Evolutionary conservation across 2,797 vertebrate species (phyloP), one percentile per base, ranked within the genome.

Genomic region (Malurus splendens): DNA sequence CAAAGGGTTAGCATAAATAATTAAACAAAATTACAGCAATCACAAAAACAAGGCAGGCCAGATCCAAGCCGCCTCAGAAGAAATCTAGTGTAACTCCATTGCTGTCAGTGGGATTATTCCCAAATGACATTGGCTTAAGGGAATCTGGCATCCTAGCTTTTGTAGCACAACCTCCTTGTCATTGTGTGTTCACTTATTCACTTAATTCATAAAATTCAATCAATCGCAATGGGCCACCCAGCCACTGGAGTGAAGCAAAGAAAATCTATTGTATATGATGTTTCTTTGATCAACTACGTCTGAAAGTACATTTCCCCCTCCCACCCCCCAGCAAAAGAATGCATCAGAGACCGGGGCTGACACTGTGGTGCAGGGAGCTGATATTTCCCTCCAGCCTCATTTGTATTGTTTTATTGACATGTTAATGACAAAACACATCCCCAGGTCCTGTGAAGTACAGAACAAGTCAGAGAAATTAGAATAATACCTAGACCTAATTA

Each of bases 1-100:
- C 90, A 93, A 96, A 93, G 79, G 82, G 90, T 96, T 95, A 96
- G 92, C 92, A 94, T 96, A 97, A 97, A 96, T 96, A 96, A 93
- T 93, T 92, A 86, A 94, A 92, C 83, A 82, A 92, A 93, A 92
- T 94, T 93, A 68, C 65, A 74, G 64, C 72, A 85, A 90, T 84
- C 87, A 84, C 72, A 93, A 77, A 92, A 90, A 41, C 80, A 88
- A 77, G 75, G 55, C 57, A 64, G 62, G 61, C 67, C 61, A 86
- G 74, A 82, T 57, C 64, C 54, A 82, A 82, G 75, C 30, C 0
- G 33, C 64, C 74, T 84, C 56, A 51, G 73, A 93, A 90, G 86
- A 86, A 93, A 87, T 68, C 60, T 65, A 86, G 71, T 82, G 57
- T 71, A 86, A 61, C 54, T 86, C 80, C 57, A 39, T n/a, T 74